These are phyloP conservation scores for Melanocharis versteri DNA, from an alignment of 2,113 vertebrate genomes.

Conservation along the genomic window DNA sequence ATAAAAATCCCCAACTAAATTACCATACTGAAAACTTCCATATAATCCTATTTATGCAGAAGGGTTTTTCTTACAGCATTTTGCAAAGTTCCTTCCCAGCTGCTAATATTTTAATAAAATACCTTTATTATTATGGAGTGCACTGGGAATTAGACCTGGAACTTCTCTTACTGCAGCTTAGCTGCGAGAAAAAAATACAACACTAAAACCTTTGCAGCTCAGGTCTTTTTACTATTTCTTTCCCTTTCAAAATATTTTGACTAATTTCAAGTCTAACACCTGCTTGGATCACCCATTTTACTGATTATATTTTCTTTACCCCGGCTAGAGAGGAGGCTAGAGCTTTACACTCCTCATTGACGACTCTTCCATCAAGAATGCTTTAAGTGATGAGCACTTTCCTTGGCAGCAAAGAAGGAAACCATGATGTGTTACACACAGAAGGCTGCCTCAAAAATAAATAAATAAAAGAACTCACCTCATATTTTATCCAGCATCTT, in stretches of 20 bases:
- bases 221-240: neutral
- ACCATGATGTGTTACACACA: neutral
- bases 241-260: neutral
- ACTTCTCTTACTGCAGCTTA: neutral
- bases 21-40: slow-evolving; percentile 52
- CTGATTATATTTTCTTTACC: neutral
- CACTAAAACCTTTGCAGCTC: neutral
- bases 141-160: neutral
- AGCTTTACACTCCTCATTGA: neutral
- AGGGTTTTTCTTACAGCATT: slow-evolving; percentile 32
- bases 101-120: slow-evolving; percentile 68
- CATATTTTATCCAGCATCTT: slow-evolving; percentile 62
- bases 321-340: neutral
- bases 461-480: slow-evolving; percentile 22
- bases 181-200: neutral
- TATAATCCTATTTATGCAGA: slow-evolving; percentile 55
- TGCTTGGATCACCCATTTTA: neutral
- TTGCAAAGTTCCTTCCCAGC: slow-evolving; percentile 27
- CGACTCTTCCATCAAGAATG: neutral
- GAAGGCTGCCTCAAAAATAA: neutral
- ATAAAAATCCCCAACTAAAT: slow-evolving; percentile 17
- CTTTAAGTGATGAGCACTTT: neutral
- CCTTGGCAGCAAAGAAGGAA: slow-evolving; percentile 3
- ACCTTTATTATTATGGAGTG: slow-evolving; percentile 12
- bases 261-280: neutral